phyloP scores from a whole-genome alignment of 2,113 vertebrate genomes.

The Lanius ludovicianus region DNA sequence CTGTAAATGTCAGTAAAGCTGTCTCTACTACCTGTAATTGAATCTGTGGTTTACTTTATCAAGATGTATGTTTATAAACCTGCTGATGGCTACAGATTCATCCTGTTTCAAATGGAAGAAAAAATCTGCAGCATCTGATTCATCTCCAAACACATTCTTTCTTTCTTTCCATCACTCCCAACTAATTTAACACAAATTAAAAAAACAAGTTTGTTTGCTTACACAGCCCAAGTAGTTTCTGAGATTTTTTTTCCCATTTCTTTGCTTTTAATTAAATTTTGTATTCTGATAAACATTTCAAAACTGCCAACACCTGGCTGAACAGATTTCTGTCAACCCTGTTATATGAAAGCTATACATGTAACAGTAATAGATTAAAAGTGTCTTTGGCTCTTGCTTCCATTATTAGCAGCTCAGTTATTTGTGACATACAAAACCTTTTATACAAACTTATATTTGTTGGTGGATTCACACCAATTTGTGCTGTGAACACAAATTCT shows the following conservation, averaged over 20 bases:
- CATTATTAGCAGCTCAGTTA: not conserved
- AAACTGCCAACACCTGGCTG: not conserved
- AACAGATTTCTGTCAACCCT: slow-evolving; percentile 30
- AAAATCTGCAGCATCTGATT: not conserved
- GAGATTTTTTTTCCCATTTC: not conserved
- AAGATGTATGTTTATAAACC: not conserved
- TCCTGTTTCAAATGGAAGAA: not conserved
- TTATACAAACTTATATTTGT: not conserved
- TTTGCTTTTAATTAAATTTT: not conserved
- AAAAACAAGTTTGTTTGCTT: not conserved
- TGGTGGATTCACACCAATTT: slow-evolving; percentile 14
- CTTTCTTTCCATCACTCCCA: not conserved
- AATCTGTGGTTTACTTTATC: not conserved
- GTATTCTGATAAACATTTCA: not conserved
- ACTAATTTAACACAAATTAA: not conserved
- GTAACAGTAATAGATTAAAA: not conserved
- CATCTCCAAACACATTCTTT: not conserved
- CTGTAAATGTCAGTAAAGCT: not conserved
- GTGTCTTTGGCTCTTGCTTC: slow-evolving; percentile 42
- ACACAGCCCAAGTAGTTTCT: not conserved
- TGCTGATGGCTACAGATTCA: not conserved
- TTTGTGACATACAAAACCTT: not conserved
- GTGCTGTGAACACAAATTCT: not conserved
- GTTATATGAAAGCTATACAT: not conserved
- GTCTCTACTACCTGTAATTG: not conserved